Evolutionary conservation across 2,113 vertebrate genomes (phyloP).

Genomic region (Megaceryle torquata): DNA sequence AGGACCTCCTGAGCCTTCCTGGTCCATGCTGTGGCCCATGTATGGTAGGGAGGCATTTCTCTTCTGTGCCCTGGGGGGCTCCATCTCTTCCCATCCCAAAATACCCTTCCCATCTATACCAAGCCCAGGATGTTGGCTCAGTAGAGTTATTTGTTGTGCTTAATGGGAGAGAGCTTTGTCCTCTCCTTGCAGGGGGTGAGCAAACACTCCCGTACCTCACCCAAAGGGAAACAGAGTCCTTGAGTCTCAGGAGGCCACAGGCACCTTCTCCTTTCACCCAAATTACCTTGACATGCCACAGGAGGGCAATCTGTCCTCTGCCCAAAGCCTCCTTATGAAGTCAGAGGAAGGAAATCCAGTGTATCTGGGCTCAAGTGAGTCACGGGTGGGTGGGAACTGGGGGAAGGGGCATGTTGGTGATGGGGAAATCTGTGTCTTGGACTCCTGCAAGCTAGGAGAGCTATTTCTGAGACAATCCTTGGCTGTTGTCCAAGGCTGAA

Average conservation of each 20-base stretch:
- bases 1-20: background rate
- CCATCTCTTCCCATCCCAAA: background rate
- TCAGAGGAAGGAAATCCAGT: background rate
- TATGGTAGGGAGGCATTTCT: background rate
- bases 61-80: rapidly evolving
- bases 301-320: background rate
- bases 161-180: background rate
- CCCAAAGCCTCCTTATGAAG: background rate
- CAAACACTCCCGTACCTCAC: rapidly evolving
- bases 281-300: background rate
- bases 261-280: background rate
- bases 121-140: background rate
- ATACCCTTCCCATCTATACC: background rate
- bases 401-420: rapidly evolving
- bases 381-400: rapidly evolving
- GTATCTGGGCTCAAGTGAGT: background rate
- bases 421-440: background rate
- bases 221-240: background rate
- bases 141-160: background rate
- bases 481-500: background rate
- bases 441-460: background rate
- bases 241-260: background rate
- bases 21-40: background rate
- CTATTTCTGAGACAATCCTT: background rate
- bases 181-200: background rate